These are phyloP conservation scores for Andricus quercusramuli DNA, from an alignment of 2,888 invertebrate species.

Conservation along the genomic window DNA sequence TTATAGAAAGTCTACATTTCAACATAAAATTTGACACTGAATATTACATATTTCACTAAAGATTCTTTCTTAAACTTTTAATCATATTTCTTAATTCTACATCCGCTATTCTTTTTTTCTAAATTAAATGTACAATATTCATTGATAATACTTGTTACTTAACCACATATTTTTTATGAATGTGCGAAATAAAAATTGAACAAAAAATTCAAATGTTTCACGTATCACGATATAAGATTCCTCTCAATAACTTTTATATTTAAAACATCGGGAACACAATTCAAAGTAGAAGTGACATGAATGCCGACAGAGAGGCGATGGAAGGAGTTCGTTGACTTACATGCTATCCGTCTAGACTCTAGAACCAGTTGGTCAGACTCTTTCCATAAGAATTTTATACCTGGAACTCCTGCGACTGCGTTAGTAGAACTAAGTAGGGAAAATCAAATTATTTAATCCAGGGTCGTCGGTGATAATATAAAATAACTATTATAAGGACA, in stretches of 20 bases:
- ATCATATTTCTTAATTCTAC: no score
- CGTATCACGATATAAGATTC: no score
- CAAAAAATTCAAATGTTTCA: no score
- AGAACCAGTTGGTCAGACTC: conserved; percentile 1
- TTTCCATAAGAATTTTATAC: conserved; percentile 2
- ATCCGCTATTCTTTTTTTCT: no score
- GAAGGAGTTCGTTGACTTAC: conserved; percentile 7
- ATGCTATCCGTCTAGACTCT: neutral
- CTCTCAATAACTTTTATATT: no score
- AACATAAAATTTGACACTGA: no score
- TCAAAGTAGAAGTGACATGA: neutral
- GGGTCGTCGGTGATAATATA: neutral
- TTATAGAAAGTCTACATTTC: neutral
- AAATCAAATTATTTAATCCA: neutral
- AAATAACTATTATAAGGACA: neutral
- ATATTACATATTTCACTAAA: no score
- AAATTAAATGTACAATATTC: no score
- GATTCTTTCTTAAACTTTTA: no score
- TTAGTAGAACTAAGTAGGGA: neutral
- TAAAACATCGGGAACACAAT: neutral
- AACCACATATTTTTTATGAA: no score
- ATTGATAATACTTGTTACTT: no score
- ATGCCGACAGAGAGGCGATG: neutral
- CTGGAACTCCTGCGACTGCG: neutral
- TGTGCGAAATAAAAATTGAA: no score